Evolutionary conservation across 2,888 invertebrate species (phyloP), one percentile per base, ranked within the genome.

Genomic region (Calameuta pallipes): DNA sequence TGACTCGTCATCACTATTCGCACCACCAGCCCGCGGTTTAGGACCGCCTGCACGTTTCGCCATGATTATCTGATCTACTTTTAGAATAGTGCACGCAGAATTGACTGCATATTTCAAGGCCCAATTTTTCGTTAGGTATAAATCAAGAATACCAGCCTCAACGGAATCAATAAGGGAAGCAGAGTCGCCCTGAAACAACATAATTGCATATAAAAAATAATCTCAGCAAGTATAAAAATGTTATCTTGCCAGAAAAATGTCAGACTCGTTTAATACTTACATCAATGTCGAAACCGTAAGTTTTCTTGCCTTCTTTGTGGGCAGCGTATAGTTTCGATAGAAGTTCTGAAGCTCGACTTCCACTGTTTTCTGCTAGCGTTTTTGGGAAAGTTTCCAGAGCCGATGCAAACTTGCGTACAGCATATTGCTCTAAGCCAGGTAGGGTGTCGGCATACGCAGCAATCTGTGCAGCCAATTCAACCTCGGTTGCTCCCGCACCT

Each of bases 21-120:
- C 93, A 12, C 94, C 94, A 80, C 94, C 94, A 77, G 92, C 90
- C 87, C 94, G 94, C 2, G 97, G 94, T 92, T 98, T 98, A 0
- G 98, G 98, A 73, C 99, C 99, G 74, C 99, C 99, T 30, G 98
- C 98, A 86, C 96, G 94, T 93, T 99, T 99, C 0, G 99, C 98
- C 98, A 99, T 98, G 84, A 99, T 99, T 85, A 99, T 99, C 93
- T 99, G 98, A 92, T 99, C 98, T 36, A 99, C 97, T 91, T 96
- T 96, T 37, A 99, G 94, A 84, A 99, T 96, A 0, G 98, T 98
- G 81, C 96, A 95, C 0, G 99, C 98, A 1, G 98, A 98, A 81
- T 96, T 95, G 0, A 98, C 97, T 0, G 99, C 98, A 92, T 99
- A 98, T 91, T 98, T 98, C 77, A 99, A 92, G 4, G 96, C 99